Evolutionary conservation across 2,113 vertebrate species (phyloP), one percentile per base, ranked within the genome.

Genomic region (Dasyornis broadbenti): DNA sequence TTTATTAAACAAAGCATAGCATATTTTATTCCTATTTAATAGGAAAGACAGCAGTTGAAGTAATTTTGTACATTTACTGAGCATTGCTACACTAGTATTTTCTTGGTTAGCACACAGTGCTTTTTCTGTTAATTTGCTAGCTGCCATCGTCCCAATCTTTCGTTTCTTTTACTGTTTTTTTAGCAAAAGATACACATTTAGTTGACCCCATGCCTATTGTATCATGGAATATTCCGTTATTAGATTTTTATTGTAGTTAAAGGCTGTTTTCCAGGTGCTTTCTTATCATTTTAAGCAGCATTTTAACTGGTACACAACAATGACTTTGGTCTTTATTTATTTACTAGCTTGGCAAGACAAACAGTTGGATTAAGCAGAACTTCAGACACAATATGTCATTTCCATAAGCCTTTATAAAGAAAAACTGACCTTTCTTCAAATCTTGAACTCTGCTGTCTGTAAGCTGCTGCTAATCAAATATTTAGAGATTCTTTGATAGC

Each of bases 391-490:
- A 9, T 53, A 26, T 53, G 24, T 86, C 42, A 50, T 96, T 95
- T 82, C 54, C 42, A 35, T 86, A 89, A 96, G 71, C 78, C 84
- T 77, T 84, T 61, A 24, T 72, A 75, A 54, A 88, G 87, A 81
- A 92, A 92, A 91, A 56, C n/a, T 82, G 61, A 68, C 72, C 89
- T 96, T 93, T 93, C 79, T 95, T 81, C 26, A 70, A 50, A 59
- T 66, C 44, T 33, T 35, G 52, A 57, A n/a, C 59, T 89, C 70
- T 75, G 63, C 50, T 90, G 50, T 37, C n/a, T 78, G 45, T 83
- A 86, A 93, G 77, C 86, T 95, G 30, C 44, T 89, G 72, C 73
- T 94, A 93, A 96, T 97, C 91, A 97, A 97, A 96, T 94, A 96
- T 95, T 97, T 97, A 96, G 90, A 91, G 65, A 92, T 94, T 83